Base-by-base conservation (phyloP, 1,140 invertebrate species). In the Lepidostoma basale region DNA sequence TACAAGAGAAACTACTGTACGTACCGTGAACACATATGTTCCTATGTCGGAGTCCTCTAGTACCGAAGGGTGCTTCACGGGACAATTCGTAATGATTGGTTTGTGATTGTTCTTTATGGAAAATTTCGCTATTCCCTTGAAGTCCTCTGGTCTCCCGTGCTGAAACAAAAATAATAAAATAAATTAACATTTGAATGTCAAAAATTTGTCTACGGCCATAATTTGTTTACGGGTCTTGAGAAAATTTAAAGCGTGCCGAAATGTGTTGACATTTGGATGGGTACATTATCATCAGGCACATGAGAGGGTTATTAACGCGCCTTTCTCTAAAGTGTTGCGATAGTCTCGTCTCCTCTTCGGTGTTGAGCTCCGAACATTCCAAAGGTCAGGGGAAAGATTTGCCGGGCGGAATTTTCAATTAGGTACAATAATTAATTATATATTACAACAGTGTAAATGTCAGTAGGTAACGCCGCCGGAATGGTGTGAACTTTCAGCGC, bases 71-170 rank as follows among this genome's bases (percentile, higher is more conserved):
- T 81, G 85, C 74, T 92, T 92, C 73, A 79, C 83, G 47, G 85
- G 83, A 79, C 91, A 94, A 65, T 91, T 85, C 14, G 82, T 85
- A 76, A 94, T 92, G 26, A 88, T 83, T 0, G 91, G 92, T 75
- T 92, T 93, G 77, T 90, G 87, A 76, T 90, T 91, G 77, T 89
- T 85, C 74, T 82, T 83, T 54, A 83, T 79, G 2, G 79, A 77
- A 33, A 82, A 76, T 75, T 82, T 81, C 62, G 76, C 75, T 36
- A 76, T 73, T 20, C 75, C 70, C 39, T 74, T 76, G 28, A 76
- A 36, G 6, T n/a, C n/a, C n/a, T n/a, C n/a, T n/a, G 52, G 10
- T 36, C 52, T 33, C 28, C n/a, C 9, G 9, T 47, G 14, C 58
- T 68, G 59, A 14, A 62, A 62, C 6, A 67, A 59, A 59, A 6